Conservation (phyloP, 2,888 invertebrate species). For the Drosophila anomalata region DNA sequence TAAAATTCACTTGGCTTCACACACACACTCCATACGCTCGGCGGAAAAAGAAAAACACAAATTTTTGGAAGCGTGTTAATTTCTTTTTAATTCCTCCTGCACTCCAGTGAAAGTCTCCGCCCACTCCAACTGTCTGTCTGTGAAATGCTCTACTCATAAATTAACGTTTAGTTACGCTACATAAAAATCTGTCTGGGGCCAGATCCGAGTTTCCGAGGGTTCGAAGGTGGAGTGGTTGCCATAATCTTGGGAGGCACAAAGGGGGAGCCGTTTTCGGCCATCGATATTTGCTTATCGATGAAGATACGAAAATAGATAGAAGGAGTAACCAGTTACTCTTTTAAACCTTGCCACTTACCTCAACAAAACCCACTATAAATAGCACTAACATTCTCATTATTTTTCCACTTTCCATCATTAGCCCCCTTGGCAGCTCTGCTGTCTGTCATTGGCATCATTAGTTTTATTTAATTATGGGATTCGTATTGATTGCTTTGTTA, state of each 20-base stretch:
- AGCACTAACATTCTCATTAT: slow-evolving; percentile 18
- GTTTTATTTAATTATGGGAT: slow-evolving; percentile 76
- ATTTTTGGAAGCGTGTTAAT: slow-evolving; percentile 71
- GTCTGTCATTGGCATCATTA: slow-evolving; percentile 76
- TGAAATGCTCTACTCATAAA: slow-evolving; percentile 54
- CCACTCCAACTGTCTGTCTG: slow-evolving; percentile 15
- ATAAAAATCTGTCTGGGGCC: slow-evolving; percentile 68
- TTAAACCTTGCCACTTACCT: slow-evolving; percentile 20
- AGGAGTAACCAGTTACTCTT: not conserved
- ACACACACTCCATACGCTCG: slow-evolving; percentile 36
- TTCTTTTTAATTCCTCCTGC: slow-evolving; percentile 70
- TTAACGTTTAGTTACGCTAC: slow-evolving; percentile 75
- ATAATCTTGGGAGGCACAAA: not conserved
- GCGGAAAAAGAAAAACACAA: slow-evolving; percentile 18
- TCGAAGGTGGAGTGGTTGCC: slow-evolving; percentile 6
- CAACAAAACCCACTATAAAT: slow-evolving; percentile 8
- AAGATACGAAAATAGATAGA: no score
- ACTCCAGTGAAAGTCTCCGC: slow-evolving; percentile 29
- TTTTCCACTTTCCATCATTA: slow-evolving; percentile 59
- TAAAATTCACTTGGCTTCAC: slow-evolving; percentile 73
- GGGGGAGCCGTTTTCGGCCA: not conserved
- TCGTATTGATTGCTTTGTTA: slow-evolving; percentile 79
- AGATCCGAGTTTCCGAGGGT: slow-evolving; percentile 16
- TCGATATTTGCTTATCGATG: not conserved
- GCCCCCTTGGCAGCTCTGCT: slow-evolving; percentile 37